Percentiles rank a stretch among this genome's conserved stretches.
These are phyloP conservation scores for Drosophila bipectinata DNA, from an alignment of 1,140 invertebrate species.

Conservation along the genomic window DNA sequence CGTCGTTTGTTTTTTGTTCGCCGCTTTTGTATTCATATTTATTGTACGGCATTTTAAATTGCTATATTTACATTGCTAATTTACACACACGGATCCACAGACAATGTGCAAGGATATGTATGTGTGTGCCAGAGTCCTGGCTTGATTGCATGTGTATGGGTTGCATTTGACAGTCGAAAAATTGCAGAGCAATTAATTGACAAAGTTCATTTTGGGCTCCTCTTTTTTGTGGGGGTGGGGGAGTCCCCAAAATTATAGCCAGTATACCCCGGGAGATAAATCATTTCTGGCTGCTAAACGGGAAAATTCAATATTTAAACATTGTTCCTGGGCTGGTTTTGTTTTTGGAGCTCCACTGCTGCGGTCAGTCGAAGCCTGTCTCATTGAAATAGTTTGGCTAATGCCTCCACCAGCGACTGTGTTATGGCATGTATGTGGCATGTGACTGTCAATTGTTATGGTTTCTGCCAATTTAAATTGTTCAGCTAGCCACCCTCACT, in stretches of 20 bases:
- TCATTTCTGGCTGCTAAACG: constrained; percentile 57
- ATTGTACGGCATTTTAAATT: constrained; percentile 80
- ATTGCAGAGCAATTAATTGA: constrained; percentile 74
- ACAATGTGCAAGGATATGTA: constrained; percentile 13
- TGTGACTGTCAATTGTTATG: constrained; percentile 74
- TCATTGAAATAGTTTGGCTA: constrained; percentile 46
- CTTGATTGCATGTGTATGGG: constrained; percentile 25
- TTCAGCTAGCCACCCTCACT: background rate
- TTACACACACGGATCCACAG: constrained; percentile 58
- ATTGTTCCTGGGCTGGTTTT: constrained; percentile 41
- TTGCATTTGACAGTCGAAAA: constrained; percentile 30
- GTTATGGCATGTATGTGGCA: constrained; percentile 66
- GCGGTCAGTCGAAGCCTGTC: constrained; percentile 37
- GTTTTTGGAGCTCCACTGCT: constrained; percentile 49
- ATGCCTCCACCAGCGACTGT: constrained; percentile 29
- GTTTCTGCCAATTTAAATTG: constrained; percentile 63
- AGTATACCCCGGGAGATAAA: constrained; percentile 13
- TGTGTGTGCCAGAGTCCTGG: constrained; percentile 13
- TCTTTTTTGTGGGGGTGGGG: constrained; percentile 17
- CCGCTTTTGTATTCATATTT: constrained; percentile 77
- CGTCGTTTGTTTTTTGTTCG: constrained; percentile 74
- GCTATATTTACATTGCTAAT: constrained; percentile 82
- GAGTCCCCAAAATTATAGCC: background rate
- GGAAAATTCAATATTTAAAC: constrained; percentile 71
- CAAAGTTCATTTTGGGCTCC: constrained; percentile 75